Percentiles rank a stretch among this genome's conserved stretches.
Evolutionary conservation across 2,797 vertebrate species (phyloP).

Genomic region (Psittacula echo): DNA sequence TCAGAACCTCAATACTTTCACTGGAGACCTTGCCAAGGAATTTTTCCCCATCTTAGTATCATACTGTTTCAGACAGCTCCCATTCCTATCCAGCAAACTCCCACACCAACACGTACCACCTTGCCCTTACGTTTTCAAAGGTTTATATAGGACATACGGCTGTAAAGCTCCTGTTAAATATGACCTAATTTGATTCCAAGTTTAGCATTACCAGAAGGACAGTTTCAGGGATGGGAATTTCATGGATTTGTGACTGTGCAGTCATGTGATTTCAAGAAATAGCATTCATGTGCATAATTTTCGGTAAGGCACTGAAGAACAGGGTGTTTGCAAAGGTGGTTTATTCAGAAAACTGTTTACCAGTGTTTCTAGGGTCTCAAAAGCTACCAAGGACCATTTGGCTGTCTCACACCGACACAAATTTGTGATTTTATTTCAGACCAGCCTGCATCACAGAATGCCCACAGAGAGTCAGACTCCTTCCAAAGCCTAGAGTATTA

Average conservation of each 20-base stretch:
- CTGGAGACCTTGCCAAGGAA: background rate
- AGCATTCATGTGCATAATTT: background rate
- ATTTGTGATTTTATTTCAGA: background rate
- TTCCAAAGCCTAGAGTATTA: background rate
- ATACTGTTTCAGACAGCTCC: background rate
- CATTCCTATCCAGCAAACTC: background rate
- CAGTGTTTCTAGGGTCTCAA: background rate
- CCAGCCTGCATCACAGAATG: background rate
- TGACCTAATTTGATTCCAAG: slow-evolving; percentile 51
- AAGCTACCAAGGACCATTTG: background rate
- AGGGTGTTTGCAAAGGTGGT: background rate
- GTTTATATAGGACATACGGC: slow-evolving; percentile 16
- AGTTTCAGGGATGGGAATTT: slow-evolving; percentile 9
- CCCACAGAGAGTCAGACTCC: background rate
- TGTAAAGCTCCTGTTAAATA: slow-evolving; percentile 19
- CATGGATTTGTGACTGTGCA: background rate
- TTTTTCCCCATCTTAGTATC: background rate
- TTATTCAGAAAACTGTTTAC: background rate
- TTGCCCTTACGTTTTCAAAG: background rate
- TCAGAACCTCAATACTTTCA: background rate
- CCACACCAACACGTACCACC: background rate
- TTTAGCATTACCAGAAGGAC: slow-evolving; percentile 39
- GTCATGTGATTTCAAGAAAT: slow-evolving; percentile 12
- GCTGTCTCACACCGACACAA: background rate
- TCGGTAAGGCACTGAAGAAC: background rate